Base-by-base conservation (phyloP, 2,797 vertebrate species). In the Gadopsis bispinosus region DNA sequence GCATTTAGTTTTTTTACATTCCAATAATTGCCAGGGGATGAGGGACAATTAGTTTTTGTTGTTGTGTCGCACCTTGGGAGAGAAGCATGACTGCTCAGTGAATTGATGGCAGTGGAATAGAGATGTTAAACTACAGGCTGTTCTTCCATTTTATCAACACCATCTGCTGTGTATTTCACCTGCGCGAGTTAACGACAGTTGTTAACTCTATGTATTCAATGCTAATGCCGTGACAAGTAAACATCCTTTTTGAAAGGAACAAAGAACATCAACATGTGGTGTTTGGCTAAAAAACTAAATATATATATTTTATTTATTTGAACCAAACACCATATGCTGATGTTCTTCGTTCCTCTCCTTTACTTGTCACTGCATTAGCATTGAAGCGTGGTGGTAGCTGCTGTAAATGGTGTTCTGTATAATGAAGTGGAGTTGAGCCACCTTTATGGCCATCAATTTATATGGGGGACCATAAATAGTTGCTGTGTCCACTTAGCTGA, bases 341-440 rank as follows among this genome's bases (percentile, higher is more conserved):
- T 54, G n/a, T 71, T 74, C 41, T 80, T 69, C 80, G 31, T 80
- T 69, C 48, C 37, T 16, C 43, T 59, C 1, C 14, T 47, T 62
- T 48, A 62, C 55, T 20, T 54, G 50, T 64, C 33, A 22, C 10
- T 55, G 41, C 41, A 26, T 63, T 50, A 48, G 63, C 50, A 35
- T 14, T 17, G 29, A 37, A 61, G 13, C 33, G 9, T 60, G 31
- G 69, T 54, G 60, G 22, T 20, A 35, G 35, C 29, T 53, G 26
- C 76, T 55, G 50, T 79, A 79, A 78, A 78, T 77, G 56, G 39
- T 37, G 48, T 61, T 71, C 58, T 47, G 65, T 43, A 29, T 89
- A 86, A 89, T 90, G 72, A 83, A 84, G 63, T 76, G 69, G 76
- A 87, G 79, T 10, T 14, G 72, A 80, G 68, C 83, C 74, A 77